Conservation (phyloP, 2,888 invertebrate genomes). For the Mesoligia furuncula region DNA sequence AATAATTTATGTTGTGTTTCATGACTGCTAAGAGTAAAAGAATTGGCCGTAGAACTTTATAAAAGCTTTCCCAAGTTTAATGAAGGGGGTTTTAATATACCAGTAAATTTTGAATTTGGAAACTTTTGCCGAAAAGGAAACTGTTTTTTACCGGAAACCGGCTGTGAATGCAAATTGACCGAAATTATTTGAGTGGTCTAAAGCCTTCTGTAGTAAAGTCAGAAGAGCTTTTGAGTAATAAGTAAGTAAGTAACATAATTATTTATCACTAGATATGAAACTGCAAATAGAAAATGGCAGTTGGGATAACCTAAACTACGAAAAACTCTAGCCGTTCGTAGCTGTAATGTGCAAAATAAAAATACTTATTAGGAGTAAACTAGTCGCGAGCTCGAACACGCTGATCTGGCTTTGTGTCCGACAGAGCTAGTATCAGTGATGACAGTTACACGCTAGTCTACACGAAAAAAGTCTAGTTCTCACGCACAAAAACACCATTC, state of each 20-base stretch:
- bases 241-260: too few species aligned
- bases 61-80: constrained; percentile 52
- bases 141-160: constrained; percentile 49
- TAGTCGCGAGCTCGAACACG: too few species aligned
- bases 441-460: too few species aligned
- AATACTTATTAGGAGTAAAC: too few species aligned
- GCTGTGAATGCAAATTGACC: constrained; percentile 50
- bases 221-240: constrained; percentile 16
- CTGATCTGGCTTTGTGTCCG: too few species aligned
- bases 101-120: constrained; percentile 45
- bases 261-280: not conserved
- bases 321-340: not conserved
- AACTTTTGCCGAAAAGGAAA: constrained; percentile 45
- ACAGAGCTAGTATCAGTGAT: too few species aligned
- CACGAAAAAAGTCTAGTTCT: too few species aligned
- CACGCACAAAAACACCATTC: too few species aligned
- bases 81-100: constrained; percentile 59
- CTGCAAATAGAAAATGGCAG: not conserved
- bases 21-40: constrained; percentile 37
- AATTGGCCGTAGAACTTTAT: constrained; percentile 45
- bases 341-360: not conserved
- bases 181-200: constrained; percentile 47
- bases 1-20: constrained; percentile 52
- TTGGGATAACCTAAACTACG: not conserved
- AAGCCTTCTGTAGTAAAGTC: constrained; percentile 13